Evolutionary conservation across 2,888 invertebrate genomes (phyloP), one percentile per base, ranked within the genome.

Genomic region (Pristionchus mayeri): DNA sequence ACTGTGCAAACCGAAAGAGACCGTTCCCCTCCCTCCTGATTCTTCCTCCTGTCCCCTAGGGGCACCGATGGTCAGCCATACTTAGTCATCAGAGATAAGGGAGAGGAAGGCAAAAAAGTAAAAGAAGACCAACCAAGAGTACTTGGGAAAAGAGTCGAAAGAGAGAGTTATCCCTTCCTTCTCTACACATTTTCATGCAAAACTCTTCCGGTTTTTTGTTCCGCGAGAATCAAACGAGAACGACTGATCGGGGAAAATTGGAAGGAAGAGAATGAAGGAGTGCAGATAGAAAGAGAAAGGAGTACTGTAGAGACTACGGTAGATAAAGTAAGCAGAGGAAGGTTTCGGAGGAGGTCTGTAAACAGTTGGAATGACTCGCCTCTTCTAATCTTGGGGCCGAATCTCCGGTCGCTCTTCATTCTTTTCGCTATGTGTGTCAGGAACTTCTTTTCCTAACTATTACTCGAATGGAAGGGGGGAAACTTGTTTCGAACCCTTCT

Each of bases 401-500:
- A 57, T 57, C 57, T 57, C 57, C 27, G 57, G 57, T 57, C 27
- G 57, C 57, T 57, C 57, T 57, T 57, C 24, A 57, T 57, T 57
- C 57, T 57, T n/a, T 57, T 57, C 27, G n/a, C 57, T n/a, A 57
- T 57, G 57, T 57, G 57, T 57, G 57, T 57, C 57, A 57, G 57
- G 57, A 57, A 57, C 57, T 57, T 57, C 57, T 57, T 57, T 57
- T 27, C 57, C 57, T 57, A 57, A 57, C 57, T 57, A 57, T 57
- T 57, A 57, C 57, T 57, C 57, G 57, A 57, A 57, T 57, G n/a
- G 57, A 57, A 27, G 57, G 57, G n/a, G 27, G 24, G 57, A 57
- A 57, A 57, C 57, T 57, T 57, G 57, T 57, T 57, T 57, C 57
- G 57, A 57, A 57, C 57, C 24, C 7, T 52, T 52, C 52, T 57